Base-by-base conservation (phyloP, 2,797 vertebrate genomes). In the Limosa lapponica region DNA sequence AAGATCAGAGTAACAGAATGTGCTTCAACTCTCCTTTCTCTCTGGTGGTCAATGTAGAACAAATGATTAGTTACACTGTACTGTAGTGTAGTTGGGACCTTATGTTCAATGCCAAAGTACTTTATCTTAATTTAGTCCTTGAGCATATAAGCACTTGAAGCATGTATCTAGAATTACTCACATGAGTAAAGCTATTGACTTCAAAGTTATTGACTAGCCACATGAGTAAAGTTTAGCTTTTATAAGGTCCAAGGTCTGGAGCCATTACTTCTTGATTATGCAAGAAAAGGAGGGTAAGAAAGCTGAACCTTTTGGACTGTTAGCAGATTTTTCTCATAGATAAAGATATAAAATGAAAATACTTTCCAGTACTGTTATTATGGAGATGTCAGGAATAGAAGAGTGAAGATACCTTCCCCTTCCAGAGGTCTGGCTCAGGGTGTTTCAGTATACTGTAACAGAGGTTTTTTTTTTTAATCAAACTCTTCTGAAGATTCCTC, bases 71-170 rank as follows among this genome's bases (percentile, higher is more conserved):
- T 87, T 90, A 64, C 34, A 39, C 13, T 70, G 16, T 46, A 5
- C 13, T 55, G 27, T 70, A 44, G 73, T 84, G 93, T 81, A 82
- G 46, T 18, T 78, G 77, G 77, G 85, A 88, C 72, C 48, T 93
- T 94, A 70, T 39, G 34, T 77, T 87, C 55, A 44, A 24, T 87
- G 70, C 39, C 51, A 71, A 72, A 91, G 55, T 44, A 64, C 80
- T 91, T 95, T 67, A 49, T 91, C 80, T 95, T 95, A 62, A 90
- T 95, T 96, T 87, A 80, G 73, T 77, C 28, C 44, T 78, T 75
- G 49, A 91, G 61, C 14, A 34, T 58, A 49, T 34, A 78, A 93
- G 57, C 52, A 55, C 36, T 82, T 79, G 25, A 23, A 82, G 30
- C 28, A 69, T 0, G 0, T 79, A 55, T 30, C 16, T 79, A 52